Evolutionary conservation across 2,797 vertebrate species (phyloP), one percentile per base, ranked within the genome.

Genomic region (Aldrovandia affinis): DNA sequence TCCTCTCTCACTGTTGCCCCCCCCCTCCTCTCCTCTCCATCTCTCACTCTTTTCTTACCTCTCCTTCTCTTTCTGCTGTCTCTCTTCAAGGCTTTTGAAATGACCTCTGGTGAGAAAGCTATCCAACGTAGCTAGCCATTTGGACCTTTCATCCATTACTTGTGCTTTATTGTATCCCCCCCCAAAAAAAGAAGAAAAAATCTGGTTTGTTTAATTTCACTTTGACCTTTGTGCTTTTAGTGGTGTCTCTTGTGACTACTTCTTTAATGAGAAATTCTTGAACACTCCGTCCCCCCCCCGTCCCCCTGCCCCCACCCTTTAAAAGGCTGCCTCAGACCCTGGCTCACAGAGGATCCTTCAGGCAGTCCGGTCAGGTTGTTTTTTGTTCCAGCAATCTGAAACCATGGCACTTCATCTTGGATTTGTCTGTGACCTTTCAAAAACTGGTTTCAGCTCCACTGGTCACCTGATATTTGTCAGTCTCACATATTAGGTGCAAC

Each of bases 21-120:
- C 92, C 90, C 91, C 87, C 90, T 85, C 89, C 90, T 90, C 92
- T 84, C 84, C 87, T 84, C 68, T 81, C 86, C 85, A 82, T 80
- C 86, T 89, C 79, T 81, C 77, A 36, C 42, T 36, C 36, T 33
- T 18, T 52, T 59, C n/a, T 50, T 28, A 87, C 63, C 86, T 59
- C 87, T 86, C 89, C 85, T 87, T 91, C 90, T 85, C 88, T 86
- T 63, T 15, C 47, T 57, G n/a, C 68, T 39, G 14, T 39, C 14
- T 75, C 78, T 55, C 47, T 44, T 80, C 30, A 36, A 39, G 10
- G 47, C 30, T 78, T 80, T 8, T 15, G 10, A 0, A 61, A n/a
- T 52, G 81, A n/a, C 44, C 47, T 22, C 63, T 50, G 20, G 14
- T 81, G 9, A 39, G 70, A 22, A 83, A 39, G 42, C 2, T 50